A percentile compares a stretch with the other conserved stretches of the same genome.
Conservation (phyloP, 2,113 vertebrate species). For the Arizona elegans region DNA sequence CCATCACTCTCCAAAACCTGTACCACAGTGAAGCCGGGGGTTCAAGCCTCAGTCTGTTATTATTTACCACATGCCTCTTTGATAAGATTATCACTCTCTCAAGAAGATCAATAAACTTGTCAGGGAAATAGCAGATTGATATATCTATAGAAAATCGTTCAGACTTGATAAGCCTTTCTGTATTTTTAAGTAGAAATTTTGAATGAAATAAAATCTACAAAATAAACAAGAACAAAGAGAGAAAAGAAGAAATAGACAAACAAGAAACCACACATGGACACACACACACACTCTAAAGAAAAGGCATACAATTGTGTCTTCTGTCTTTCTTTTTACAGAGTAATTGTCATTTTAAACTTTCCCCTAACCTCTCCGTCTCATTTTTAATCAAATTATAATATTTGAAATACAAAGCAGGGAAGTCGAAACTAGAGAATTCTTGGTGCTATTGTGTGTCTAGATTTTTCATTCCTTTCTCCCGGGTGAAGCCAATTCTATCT, state of each 20-base stretch:
- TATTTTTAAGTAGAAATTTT: background rate
- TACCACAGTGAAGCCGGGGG: fast-evolving
- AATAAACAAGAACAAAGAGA: background rate
- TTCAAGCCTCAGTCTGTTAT: background rate
- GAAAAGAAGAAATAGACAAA: background rate
- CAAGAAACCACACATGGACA: background rate
- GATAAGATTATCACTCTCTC: background rate
- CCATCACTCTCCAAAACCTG: background rate
- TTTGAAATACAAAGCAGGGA: background rate
- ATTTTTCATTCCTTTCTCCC: background rate
- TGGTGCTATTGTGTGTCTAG: background rate
- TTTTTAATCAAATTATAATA: background rate
- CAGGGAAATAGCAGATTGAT: background rate
- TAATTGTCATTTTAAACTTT: background rate
- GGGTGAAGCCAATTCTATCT: background rate
- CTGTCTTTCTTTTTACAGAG: background rate
- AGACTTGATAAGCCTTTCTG: background rate
- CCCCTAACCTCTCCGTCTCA: background rate
- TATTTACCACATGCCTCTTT: background rate
- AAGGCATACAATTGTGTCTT: background rate
- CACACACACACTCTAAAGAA: background rate
- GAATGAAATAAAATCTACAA: background rate
- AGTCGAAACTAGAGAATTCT: background rate
- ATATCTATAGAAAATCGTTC: background rate
- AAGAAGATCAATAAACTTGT: background rate